Base-by-base conservation (phyloP, 2,113 vertebrate species). In the Tichodroma muraria region DNA sequence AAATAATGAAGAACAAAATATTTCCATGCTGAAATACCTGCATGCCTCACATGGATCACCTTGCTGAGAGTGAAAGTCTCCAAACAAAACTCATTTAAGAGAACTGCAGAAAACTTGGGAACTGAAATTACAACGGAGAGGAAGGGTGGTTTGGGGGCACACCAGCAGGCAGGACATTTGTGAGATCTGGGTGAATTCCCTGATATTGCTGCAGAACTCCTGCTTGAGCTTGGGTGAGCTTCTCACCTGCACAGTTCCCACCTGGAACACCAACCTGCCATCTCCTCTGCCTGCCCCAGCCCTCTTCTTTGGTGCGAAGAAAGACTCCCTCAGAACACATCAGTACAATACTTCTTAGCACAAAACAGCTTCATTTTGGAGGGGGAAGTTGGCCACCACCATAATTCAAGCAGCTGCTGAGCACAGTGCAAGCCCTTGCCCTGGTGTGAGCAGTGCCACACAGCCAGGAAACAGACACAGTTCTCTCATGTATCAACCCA, bases 171-270 rank as follows among this genome's bases (percentile, higher is more conserved):
- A 66, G 56, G 42, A 72, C 59, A 45, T 61, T 52, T 1, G 5
- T 33, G 44, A 88, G 37, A 44, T 44, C 33, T 56, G 47, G 35
- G 40, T 60, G 85, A 12, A 59, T 49, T 75, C 65, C 75, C 85
- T 84, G 65, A 3, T 19, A 24, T 2, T 27, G 27, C 14, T 22
- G 52, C 53, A 59, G 73, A 52, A 38, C 28, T 89, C 56, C 73
- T 12, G 3, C 2, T 1, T 6, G 53, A 81, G n/a, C 35, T 10
- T 19, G 56, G 69, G 27, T 3, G 1, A 78, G 64, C 81, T 71
- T 59, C 18, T 18, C 40, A 14, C 18, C 72, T n/a, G 66, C 0
- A 0, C 1, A 5, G 38, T 11, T 56, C 59, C 53, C 63, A 76
- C 63, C 45, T 25, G 45, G 17, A 59, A n/a, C 15, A 54, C 24